Percentiles rank a stretch among this genome's conserved stretches.
Evolutionary conservation across 2,797 vertebrate species (phyloP).

Genomic region (Cheirogaleus major): DNA sequence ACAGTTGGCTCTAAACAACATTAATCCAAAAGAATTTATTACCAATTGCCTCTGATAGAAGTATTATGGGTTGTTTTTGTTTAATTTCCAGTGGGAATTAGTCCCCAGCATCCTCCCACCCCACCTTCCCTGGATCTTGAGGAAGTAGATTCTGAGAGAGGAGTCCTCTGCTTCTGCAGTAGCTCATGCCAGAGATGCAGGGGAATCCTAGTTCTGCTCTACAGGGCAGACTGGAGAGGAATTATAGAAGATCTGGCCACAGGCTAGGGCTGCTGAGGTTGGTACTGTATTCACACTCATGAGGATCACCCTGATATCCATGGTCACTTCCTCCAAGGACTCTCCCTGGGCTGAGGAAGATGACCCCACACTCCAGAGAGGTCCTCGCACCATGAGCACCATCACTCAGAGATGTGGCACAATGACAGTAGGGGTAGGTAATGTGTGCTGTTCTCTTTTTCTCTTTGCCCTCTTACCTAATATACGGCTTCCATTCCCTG

Average conservation of each 20-base stretch:
- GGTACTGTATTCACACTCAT: background rate
- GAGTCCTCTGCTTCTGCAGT: background rate
- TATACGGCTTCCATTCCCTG: background rate
- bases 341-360: background rate
- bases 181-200: background rate
- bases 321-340: too few species aligned
- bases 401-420: background rate
- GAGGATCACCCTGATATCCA: background rate
- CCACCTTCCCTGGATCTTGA: background rate
- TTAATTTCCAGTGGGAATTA: background rate
- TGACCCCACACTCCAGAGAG: background rate
- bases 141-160: background rate
- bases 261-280: background rate
- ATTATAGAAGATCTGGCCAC: background rate
- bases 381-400: background rate
- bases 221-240: background rate
- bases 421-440: background rate
- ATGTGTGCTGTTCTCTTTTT: constrained; percentile 1
- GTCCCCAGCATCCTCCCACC: background rate
- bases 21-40: background rate
- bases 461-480: background rate
- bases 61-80: background rate
- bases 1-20: background rate
- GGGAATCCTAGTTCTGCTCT: background rate
- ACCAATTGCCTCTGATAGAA: background rate